phyloP scores from a whole-genome alignment of 2,888 invertebrate species.

The Laothoe populi region DNA sequence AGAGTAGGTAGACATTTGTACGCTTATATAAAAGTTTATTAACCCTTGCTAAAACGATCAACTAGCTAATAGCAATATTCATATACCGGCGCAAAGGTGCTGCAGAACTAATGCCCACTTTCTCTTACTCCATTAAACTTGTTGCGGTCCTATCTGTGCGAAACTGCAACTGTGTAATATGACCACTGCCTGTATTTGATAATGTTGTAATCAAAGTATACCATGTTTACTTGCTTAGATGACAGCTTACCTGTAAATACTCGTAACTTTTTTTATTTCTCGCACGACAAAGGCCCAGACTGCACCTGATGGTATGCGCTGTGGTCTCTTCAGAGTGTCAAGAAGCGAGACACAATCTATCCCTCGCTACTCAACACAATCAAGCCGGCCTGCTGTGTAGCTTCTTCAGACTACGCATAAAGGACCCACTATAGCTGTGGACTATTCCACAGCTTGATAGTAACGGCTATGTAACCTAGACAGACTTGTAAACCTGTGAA shows the following conservation, averaged over 20 bases:
- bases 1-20: not conserved
- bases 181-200: constrained; percentile 24
- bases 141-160: constrained; percentile 4
- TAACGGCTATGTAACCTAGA: no score
- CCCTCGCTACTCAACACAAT: no score
- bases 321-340: no score
- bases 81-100: constrained; percentile 16
- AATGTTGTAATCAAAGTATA: not conserved
- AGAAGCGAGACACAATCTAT: no score
- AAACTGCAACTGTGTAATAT: constrained; percentile 30
- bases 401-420: no score
- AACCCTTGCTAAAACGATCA: constrained; percentile 1
- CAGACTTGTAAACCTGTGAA: no score
- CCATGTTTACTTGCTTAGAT: not conserved
- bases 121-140: constrained; percentile 19
- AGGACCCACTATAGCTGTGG: no score
- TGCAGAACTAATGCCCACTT: constrained; percentile 25
- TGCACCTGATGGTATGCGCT: no score
- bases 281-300: no score
- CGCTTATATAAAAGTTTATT: constrained; percentile 10
- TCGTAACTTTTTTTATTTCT: no score
- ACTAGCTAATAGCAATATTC: constrained; percentile 12
- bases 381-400: no score
- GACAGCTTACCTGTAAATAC: not conserved
- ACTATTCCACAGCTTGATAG: no score